These are phyloP conservation scores for Pipistrellus kuhlii DNA, from an alignment of 2,797 vertebrate genomes.

Conservation along the genomic window DNA sequence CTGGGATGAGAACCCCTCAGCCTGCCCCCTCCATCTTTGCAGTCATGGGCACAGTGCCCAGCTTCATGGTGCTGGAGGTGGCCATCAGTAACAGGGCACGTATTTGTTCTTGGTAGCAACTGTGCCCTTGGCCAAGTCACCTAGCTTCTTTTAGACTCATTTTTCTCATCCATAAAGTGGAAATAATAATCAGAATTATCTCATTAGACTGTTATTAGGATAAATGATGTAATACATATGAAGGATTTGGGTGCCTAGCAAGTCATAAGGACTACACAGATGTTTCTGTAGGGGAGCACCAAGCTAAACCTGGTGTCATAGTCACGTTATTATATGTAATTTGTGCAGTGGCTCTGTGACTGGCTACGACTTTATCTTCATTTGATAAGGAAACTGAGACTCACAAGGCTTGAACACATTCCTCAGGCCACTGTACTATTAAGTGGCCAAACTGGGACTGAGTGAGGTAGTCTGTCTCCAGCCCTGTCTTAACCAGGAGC, in stretches of 20 bases:
- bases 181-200: not conserved
- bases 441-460: not conserved
- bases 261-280: not conserved
- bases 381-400: not conserved
- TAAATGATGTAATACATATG: not conserved
- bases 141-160: not conserved
- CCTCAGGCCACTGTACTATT: not conserved
- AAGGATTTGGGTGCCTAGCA: not conserved
- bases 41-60: accelerated
- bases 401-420: not conserved
- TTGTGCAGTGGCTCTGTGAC: not conserved
- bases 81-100: not conserved
- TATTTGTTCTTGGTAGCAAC: not conserved
- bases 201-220: not conserved
- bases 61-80: accelerated
- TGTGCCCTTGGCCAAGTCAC: not conserved
- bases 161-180: not conserved
- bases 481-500: not conserved
- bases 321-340: accelerated
- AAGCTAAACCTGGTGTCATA: not conserved
- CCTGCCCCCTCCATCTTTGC: accelerated
- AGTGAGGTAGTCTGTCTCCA: not conserved
- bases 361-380: not conserved
- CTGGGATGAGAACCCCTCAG: not conserved
- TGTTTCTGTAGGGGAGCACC: not conserved